Evolutionary conservation across 2,113 vertebrate species (phyloP).

Genomic region (Pachyramphus minor): DNA sequence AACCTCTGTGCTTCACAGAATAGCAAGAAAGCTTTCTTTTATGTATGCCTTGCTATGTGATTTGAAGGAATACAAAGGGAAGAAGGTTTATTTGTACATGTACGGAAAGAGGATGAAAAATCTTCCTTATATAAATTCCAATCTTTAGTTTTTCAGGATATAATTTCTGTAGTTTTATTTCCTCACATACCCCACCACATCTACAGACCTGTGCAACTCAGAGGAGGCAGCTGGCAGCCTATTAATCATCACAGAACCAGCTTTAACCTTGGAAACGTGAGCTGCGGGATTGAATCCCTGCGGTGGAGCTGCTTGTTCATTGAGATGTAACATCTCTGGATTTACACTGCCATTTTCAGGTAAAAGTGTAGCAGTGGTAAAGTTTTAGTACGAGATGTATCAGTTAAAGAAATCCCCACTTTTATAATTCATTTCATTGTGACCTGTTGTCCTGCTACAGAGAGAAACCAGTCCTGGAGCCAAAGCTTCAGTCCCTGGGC

Average conservation of each 20-base stretch:
- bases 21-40: neutral
- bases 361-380: neutral
- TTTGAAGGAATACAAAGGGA: neutral
- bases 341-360: neutral
- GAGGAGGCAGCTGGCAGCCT: neutral
- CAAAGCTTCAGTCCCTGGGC: neutral
- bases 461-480: neutral
- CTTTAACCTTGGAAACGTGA: neutral
- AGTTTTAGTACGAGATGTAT: neutral
- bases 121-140: constrained; percentile 7
- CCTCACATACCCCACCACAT: neutral
- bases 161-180: neutral
- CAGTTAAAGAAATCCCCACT: too few relatives aligned
- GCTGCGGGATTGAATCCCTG: neutral
- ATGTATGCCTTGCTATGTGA: neutral
- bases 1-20: neutral
- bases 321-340: neutral
- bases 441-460: neutral
- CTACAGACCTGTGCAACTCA: neutral
- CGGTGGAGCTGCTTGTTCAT: neutral
- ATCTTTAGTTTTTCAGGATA: neutral
- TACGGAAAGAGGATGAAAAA: neutral
- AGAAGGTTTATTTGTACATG: neutral
- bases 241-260: neutral
- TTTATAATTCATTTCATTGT: neutral